Conservation (phyloP, 2,797 vertebrate genomes). For the Enteromius thamalakanensis region DNA sequence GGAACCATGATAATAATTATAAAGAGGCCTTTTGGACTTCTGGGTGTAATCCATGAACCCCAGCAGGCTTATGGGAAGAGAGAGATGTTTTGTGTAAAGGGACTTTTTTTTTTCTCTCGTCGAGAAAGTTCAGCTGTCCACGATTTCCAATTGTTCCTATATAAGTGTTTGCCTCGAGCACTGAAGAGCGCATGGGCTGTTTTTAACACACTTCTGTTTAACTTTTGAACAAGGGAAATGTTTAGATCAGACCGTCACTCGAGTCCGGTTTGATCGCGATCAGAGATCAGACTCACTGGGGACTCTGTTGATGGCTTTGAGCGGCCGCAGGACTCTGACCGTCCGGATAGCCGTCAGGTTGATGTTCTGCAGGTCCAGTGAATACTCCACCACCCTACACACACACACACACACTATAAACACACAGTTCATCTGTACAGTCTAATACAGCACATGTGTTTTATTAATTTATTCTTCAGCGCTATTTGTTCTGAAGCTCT, state of each 20-base stretch:
- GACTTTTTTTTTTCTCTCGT: too few relatives aligned
- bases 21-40: too few relatives aligned
- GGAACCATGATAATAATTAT: too few relatives aligned
- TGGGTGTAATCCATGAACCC: too few relatives aligned
- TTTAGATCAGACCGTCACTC: too few relatives aligned
- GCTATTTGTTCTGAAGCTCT: background rate
- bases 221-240: too few relatives aligned
- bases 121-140: too few relatives aligned
- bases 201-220: background rate
- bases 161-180: background rate
- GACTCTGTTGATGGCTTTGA: conserved; percentile 97
- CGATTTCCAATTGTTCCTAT: too few relatives aligned
- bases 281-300: conserved; percentile 87
- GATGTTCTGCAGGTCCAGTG: conserved; percentile 94
- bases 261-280: background rate
- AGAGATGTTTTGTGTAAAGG: too few relatives aligned
- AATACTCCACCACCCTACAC: conserved; percentile 94
- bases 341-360: conserved; percentile 97
- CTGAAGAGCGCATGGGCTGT: background rate
- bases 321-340: conserved; percentile 91
- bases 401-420: background rate
- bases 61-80: too few relatives aligned
- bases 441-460: background rate
- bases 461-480: background rate
- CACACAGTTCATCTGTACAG: background rate